Base-by-base conservation (phyloP, 2,113 vertebrate genomes). In the Pseudorasbora parva region DNA sequence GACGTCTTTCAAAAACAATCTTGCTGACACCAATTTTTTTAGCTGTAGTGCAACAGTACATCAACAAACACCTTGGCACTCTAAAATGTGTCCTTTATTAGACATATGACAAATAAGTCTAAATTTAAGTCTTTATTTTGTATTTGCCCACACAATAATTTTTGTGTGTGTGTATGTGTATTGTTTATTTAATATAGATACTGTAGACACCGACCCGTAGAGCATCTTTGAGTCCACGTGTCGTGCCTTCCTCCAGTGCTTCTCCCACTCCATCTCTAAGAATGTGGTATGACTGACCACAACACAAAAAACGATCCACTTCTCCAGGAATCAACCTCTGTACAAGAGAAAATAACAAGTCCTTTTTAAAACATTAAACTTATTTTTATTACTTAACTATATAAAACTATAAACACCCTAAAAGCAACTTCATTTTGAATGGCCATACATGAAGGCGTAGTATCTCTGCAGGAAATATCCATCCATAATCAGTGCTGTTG, bases 241-340 rank as follows among this genome's bases (percentile, higher is more conserved):
- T 45, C 1, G 1, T 62, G 30, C 79, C 73, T 1, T 89, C 89
- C 74, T 91, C 30, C 5, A 93, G 71, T 5, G 88, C 87, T 57
- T 1, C 68, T 19, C 47, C 66, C 85, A 93, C 86, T 0, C 84
- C 88, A 3, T 92, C 45, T 84, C 91, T 92, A 57, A 92, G 4
- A 2, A 3, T 43, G 51, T 59, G 56, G 88, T 95, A 95, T 0
- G 66, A 0, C 21, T 23, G 3, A 21, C 92, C 93, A 1, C 89
- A 92, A 88, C 92, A 93, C 25, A 94, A 87, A 88, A 93, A 94
- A 45, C 43, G 84, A 82, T 95, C 94, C 87, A 92, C 45, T 0
- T 83, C 85, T 0, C 71, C 25, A 5, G 43, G 83, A 68, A 84
- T 74, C 59, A 74, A 5, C n/a, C 51, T 86, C 93, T 88, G 54